Conservation (phyloP, 2,113 vertebrate species). For the Centropus unirufus region DNA sequence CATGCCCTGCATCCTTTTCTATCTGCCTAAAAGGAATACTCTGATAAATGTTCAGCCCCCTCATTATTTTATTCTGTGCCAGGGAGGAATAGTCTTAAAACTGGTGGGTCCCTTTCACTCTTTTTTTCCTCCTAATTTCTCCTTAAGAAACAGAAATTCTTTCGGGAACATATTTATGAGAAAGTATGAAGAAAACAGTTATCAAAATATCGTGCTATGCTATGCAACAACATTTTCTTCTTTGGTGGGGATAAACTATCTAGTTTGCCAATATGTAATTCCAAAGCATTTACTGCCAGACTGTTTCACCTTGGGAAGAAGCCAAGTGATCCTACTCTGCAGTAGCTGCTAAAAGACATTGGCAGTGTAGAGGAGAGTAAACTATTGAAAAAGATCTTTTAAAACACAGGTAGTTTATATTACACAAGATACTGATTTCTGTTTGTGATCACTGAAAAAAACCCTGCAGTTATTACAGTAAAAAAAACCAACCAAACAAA, state of each 20-base stretch:
- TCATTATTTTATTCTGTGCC: not conserved
- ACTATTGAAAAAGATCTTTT: not conserved
- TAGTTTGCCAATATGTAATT: not conserved
- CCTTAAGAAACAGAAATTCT: not conserved
- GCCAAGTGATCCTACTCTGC: not conserved
- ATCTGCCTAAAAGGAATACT: not conserved
- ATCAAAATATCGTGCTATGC: not conserved
- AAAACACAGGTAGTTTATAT: not conserved
- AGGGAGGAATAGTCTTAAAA: not conserved
- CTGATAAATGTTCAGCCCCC: not conserved
- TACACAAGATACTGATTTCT: not conserved
- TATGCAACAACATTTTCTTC: not conserved
- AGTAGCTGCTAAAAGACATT: not conserved
- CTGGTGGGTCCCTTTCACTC: fast-evolving
- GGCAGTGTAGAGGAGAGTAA: not conserved
- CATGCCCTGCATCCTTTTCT: fast-evolving
- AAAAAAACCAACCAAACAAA: too few relatives aligned
- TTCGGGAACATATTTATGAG: not conserved
- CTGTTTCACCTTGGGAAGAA: fast-evolving
- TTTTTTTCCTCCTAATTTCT: not conserved
- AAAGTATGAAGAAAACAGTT: not conserved
- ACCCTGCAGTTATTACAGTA: not conserved
- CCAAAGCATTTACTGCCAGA: not conserved
- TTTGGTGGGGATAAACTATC: not conserved
- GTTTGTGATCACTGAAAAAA: not conserved